Base-by-base conservation (phyloP, 2,888 invertebrate species). In the Caenorhabditis sp. region DNA sequence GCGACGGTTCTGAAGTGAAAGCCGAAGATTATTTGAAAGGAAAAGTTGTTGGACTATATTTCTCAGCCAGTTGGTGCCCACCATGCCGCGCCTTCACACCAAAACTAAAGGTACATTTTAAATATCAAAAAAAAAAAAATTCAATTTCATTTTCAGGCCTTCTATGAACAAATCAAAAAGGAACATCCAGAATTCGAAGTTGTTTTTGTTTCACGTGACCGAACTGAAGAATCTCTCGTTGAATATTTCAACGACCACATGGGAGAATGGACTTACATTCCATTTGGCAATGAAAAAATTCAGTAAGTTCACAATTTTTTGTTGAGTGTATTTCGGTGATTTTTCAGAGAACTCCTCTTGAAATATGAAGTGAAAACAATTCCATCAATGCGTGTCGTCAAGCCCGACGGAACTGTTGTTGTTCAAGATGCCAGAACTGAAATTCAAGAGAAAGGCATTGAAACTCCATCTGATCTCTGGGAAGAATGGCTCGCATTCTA, bases 21-120 rank as follows among this genome's bases (percentile, higher is more conserved):
- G 80, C 69, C 19, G 85, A 78, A 17, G 79, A 83, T 36, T 78
- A 82, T 36, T 76, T 88, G 24, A 78, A 82, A 36, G 86, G 83
- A 58, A 84, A 83, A 69, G 84, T 89, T 17, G 84, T 90, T 31
- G 90, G 88, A 5, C 83, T 90, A 21, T 90, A 91, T 83, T 91
- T 90, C 83, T 90, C 90, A 0, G 90, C 90, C 19, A 89, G 89
- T 61, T 90, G 90, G 90, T 90, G 90, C 58, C 84, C 84, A 4
- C 86, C 86, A n/a, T 86, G 86, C 79, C 81, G 85, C 49, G 70
- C 73, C 17, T 86, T 86, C 71, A 86, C 86, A 8, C 85, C 84
- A 27, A 86, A 85, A 66, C 69, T 86, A 17, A 84, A 84, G 79
- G 62, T 63, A 50, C 53, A 63, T 49, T 61, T 62, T 57, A 27